Conservation (phyloP, 1,140 invertebrate genomes). For the Drosophila nebulosa region DNA sequence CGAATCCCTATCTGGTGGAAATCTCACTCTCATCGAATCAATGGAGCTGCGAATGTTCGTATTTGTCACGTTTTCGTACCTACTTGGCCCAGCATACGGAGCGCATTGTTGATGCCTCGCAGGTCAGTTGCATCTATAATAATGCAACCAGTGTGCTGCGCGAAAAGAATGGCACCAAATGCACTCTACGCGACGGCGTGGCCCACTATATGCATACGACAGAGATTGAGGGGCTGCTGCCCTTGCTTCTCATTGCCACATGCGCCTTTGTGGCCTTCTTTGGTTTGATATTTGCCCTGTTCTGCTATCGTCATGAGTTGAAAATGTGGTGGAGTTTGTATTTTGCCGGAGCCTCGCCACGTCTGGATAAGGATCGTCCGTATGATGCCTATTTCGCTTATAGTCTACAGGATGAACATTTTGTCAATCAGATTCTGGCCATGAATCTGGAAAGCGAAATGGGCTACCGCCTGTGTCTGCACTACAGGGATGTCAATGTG, state of each 20-base stretch:
- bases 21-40: conserved; percentile 91
- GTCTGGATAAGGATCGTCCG: conserved; percentile 90
- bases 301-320: conserved; percentile 91
- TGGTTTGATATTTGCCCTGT: conserved; percentile 87
- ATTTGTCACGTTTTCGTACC: conserved; percentile 87
- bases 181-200: conserved; percentile 85
- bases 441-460: conserved; percentile 90
- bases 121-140: conserved; percentile 86
- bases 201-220: conserved; percentile 87
- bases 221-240: conserved; percentile 90
- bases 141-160: conserved; percentile 85
- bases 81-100: conserved; percentile 88
- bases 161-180: conserved; percentile 87
- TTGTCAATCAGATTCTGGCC: conserved; percentile 92
- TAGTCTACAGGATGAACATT: conserved; percentile 93
- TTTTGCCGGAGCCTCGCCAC: conserved; percentile 82
- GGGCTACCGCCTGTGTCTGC: conserved; percentile 90
- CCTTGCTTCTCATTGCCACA: conserved; percentile 88
- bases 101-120: conserved; percentile 87
- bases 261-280: conserved; percentile 88
- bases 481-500: conserved; percentile 92
- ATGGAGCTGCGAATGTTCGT: conserved; percentile 95
- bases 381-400: conserved; percentile 96
- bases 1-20: conserved; percentile 89
- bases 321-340: conserved; percentile 85